phyloP scores from a whole-genome alignment of 2,888 invertebrate species.

The Agriotes lineatus region DNA sequence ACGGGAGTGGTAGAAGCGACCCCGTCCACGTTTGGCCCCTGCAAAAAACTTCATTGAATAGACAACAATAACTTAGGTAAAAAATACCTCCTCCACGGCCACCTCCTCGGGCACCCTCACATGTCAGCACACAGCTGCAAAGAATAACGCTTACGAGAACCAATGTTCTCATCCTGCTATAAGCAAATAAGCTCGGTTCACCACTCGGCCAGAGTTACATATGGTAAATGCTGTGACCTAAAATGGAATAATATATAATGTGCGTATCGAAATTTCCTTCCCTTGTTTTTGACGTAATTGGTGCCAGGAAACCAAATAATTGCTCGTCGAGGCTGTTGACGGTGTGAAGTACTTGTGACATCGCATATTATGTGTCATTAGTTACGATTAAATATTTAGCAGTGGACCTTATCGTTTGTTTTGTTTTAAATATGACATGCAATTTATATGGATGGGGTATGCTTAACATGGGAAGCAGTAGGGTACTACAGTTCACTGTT shows the following conservation, averaged over 20 bases:
- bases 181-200: not conserved
- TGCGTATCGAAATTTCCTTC: slow-evolving; percentile 43
- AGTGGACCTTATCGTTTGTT: not conserved
- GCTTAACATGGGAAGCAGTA: too few species aligned
- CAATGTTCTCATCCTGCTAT: slow-evolving; percentile 17
- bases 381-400: slow-evolving; percentile 9
- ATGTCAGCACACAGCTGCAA: slow-evolving; percentile 21
- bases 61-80: not conserved
- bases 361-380: slow-evolving; percentile 22
- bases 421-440: too few species aligned
- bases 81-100: slow-evolving; percentile 39
- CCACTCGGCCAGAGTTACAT: slow-evolving; percentile 10
- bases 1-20: slow-evolving; percentile 67
- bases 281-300: slow-evolving; percentile 44
- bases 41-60: not conserved
- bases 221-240: slow-evolving; percentile 30
- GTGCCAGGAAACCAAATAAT: slow-evolving; percentile 39
- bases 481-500: too few species aligned
- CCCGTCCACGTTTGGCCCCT: slow-evolving; percentile 59
- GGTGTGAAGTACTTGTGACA: slow-evolving; percentile 29
- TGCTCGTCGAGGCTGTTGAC: slow-evolving; percentile 42
- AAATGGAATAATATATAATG: slow-evolving; percentile 35
- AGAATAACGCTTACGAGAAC: slow-evolving; percentile 29
- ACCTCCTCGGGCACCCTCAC: slow-evolving; percentile 39
- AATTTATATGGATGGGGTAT: too few species aligned